Evolutionary conservation across 2,113 vertebrate genomes (phyloP).

Genomic region (Brachyistius frenatus): DNA sequence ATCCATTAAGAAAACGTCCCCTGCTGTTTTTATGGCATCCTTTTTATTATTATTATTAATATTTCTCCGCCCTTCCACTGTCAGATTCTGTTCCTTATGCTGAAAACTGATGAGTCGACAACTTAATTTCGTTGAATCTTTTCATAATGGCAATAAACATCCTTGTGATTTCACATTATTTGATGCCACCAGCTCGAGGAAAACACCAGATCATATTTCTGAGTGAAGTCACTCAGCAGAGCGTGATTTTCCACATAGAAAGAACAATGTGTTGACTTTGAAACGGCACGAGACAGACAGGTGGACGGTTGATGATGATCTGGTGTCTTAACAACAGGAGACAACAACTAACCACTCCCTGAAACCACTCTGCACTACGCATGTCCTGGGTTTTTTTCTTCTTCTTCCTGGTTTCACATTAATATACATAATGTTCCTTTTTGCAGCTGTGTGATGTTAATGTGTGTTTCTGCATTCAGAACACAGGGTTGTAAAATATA

Average conservation of each 20-base stretch:
- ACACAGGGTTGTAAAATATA: neutral
- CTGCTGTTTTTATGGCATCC: no score
- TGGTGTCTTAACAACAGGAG: neutral
- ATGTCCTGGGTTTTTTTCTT: neutral
- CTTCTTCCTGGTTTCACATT: slow-evolving; percentile 27
- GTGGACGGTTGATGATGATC: slow-evolving; percentile 30
- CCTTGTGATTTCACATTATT: no score
- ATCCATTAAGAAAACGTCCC: no score
- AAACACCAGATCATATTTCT: neutral
- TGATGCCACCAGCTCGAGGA: no score
- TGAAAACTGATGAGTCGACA: no score
- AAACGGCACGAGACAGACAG: neutral
- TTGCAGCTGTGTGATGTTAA: slow-evolving; percentile 34
- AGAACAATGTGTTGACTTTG: neutral
- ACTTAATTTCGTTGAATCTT: no score
- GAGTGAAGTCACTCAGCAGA: neutral
- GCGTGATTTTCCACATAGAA: neutral
- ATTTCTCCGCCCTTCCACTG: no score
- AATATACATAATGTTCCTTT: neutral
- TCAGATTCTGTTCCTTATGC: no score
- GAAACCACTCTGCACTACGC: slow-evolving; percentile 58
- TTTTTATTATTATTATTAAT: neutral
- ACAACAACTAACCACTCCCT: slow-evolving; percentile 68
- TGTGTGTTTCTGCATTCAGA: neutral
- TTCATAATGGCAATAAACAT: no score